Conservation (phyloP, 2,113 vertebrate species). For the Prionailurus bengalensis region DNA sequence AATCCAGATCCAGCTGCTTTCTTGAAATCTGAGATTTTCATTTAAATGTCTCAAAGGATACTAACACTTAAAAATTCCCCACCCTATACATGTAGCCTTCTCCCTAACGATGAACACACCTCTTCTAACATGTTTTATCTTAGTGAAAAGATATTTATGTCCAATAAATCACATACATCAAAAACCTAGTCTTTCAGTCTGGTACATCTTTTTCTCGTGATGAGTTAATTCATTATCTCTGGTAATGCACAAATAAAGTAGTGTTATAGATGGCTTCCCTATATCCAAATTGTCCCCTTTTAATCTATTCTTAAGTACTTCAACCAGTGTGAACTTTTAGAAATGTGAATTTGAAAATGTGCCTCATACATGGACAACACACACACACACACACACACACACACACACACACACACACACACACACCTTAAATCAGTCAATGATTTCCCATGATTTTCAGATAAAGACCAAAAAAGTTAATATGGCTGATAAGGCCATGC, state of each 20-base stretch:
- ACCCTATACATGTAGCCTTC: neutral
- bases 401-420: neutral
- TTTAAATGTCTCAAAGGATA: neutral
- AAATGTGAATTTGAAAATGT: neutral
- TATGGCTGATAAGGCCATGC: neutral
- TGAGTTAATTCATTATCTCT: neutral
- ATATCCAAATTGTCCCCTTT: neutral
- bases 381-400: neutral
- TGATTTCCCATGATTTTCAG: neutral
- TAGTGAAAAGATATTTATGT: neutral
- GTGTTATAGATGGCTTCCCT: neutral
- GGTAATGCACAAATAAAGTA: neutral
- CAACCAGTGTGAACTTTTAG: neutral
- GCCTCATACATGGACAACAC: neutral
- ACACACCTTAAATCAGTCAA: neutral
- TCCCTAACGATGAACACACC: neutral
- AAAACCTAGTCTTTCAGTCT: neutral
- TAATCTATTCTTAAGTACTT: neutral
- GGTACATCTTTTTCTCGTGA: neutral
- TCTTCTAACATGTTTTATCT: neutral
- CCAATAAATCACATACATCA: neutral
- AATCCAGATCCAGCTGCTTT: neutral
- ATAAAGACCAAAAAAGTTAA: neutral
- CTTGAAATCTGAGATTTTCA: constrained; percentile 34
- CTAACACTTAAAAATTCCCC: neutral